These are phyloP conservation scores for Aegypius monachus DNA, from an alignment of 2,113 vertebrate genomes.

Conservation along the genomic window DNA sequence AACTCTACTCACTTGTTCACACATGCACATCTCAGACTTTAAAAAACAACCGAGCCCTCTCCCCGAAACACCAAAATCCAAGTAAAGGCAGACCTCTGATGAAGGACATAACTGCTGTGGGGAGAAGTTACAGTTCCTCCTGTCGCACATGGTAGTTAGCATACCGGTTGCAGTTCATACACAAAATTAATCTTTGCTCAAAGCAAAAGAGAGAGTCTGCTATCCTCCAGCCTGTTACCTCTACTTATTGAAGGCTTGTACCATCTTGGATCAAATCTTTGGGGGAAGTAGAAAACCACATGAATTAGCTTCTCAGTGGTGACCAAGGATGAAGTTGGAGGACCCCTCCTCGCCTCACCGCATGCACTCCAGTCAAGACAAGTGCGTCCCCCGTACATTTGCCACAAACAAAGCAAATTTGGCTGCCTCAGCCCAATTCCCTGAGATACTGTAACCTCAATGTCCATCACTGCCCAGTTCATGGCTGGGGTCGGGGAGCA, in stretches of 20 bases:
- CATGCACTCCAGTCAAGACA: not conserved
- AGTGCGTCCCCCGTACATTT: accelerated
- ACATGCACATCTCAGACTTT: not conserved
- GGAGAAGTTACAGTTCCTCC: not conserved
- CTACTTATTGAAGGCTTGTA: not conserved
- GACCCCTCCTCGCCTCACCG: not conserved
- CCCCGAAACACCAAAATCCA: accelerated
- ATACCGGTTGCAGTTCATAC: not conserved
- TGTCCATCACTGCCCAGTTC: not conserved
- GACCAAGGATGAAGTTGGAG: accelerated
- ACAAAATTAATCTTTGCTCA: not conserved
- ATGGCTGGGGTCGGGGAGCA: not conserved
- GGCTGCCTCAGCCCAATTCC: not conserved
- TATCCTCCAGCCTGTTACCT: not conserved
- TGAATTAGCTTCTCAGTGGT: not conserved
- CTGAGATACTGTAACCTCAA: accelerated
- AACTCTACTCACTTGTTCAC: not conserved
- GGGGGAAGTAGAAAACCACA: not conserved
- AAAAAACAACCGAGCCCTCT: not conserved
- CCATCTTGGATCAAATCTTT: not conserved
- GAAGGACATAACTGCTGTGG: not conserved
- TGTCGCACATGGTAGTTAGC: not conserved
- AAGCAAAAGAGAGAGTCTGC: not conserved
- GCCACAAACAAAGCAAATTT: not conserved
- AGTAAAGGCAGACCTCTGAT: not conserved